A percentile compares a stretch with the other conserved stretches of the same genome.
Evolutionary conservation across 37 sponge, comb jelly and placozoan species (phyloP).

Genomic region (Crambe crambe): DNA sequence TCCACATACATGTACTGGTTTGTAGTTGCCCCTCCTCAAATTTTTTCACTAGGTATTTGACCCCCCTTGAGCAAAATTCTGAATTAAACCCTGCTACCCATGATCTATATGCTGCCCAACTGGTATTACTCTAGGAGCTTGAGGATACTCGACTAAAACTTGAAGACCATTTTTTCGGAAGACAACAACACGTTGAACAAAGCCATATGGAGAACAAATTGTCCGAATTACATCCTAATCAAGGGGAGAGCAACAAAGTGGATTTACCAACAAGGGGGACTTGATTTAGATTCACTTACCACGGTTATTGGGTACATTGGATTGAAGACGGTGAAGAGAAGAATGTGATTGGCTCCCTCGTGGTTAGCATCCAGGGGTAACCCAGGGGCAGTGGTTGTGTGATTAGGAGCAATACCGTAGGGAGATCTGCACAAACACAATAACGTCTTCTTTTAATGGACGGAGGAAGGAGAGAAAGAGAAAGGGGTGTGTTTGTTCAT

Average conservation of each 20-base stretch:
- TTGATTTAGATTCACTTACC: conserved; percentile 41
- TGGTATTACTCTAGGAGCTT: not conserved
- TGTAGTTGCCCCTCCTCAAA: too few relatives aligned
- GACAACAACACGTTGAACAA: conserved; percentile 84
- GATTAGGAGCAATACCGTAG: conserved; percentile 76
- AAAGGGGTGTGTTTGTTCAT: not conserved
- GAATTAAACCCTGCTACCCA: too few relatives aligned
- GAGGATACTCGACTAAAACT: conserved; percentile 88
- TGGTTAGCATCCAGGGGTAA: conserved; percentile 3
- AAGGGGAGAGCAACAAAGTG: not conserved
- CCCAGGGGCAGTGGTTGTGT: not conserved
- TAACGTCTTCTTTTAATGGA: too few relatives aligned
- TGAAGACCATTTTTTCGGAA: conserved; percentile 96
- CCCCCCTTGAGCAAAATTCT: too few relatives aligned
- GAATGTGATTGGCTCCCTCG: conserved; percentile 74
- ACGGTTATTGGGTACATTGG: conserved; percentile 90
- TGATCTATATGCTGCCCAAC: not conserved
- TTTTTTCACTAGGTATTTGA: too few relatives aligned
- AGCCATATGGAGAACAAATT: conserved; percentile 86
- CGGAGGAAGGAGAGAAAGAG: not conserved
- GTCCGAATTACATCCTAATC: conserved; percentile 90
- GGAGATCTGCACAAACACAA: conserved; percentile 89
- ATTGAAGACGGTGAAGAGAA: conserved; percentile 90
- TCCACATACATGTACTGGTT: too few relatives aligned
- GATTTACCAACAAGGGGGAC: not conserved